These are phyloP conservation scores for Caenorhabditis tropicalis DNA, from an alignment of 1,140 invertebrate species.

Conservation along the genomic window DNA sequence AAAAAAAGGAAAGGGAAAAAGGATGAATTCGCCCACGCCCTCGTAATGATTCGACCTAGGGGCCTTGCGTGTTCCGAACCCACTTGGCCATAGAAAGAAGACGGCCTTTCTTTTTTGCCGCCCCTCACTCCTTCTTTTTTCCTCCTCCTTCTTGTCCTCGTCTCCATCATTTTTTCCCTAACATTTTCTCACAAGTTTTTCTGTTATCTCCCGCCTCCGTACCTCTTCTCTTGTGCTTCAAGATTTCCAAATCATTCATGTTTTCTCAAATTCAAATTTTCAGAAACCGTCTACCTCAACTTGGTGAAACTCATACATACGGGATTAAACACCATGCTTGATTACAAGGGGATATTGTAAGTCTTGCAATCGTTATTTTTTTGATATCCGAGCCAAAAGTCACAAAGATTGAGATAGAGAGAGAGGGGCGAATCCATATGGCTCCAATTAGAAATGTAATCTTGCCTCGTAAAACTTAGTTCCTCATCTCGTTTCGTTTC, in stretches of 20 bases:
- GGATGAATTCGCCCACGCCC: background rate
- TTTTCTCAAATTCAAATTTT: background rate
- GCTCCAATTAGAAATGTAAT: slow-evolving; percentile 44
- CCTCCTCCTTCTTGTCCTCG: background rate
- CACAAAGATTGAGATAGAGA: background rate
- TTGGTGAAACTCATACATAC: slow-evolving; percentile 13
- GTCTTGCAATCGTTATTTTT: background rate
- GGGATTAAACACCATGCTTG: slow-evolving; percentile 17
- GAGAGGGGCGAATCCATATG: background rate
- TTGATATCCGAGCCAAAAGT: background rate
- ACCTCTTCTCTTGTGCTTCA: background rate
- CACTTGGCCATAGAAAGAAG: slow-evolving; percentile 12
- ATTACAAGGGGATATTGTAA: slow-evolving; percentile 33
- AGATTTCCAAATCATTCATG: background rate
- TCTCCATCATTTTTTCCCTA: background rate
- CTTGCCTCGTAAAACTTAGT: slow-evolving; percentile 28
- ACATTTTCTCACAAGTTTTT: background rate
- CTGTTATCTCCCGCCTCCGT: background rate
- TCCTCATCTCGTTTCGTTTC: slow-evolving; percentile 30
- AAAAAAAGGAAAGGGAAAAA: no score
- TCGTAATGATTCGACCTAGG: background rate
- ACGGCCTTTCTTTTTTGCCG: background rate
- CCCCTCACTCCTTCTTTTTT: background rate
- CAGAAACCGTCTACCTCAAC: slow-evolving; percentile 28
- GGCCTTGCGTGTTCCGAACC: slow-evolving; percentile 30